phyloP scores from a whole-genome alignment of 2,888 invertebrate genomes.

The Mimumesa dahlbomi region DNA sequence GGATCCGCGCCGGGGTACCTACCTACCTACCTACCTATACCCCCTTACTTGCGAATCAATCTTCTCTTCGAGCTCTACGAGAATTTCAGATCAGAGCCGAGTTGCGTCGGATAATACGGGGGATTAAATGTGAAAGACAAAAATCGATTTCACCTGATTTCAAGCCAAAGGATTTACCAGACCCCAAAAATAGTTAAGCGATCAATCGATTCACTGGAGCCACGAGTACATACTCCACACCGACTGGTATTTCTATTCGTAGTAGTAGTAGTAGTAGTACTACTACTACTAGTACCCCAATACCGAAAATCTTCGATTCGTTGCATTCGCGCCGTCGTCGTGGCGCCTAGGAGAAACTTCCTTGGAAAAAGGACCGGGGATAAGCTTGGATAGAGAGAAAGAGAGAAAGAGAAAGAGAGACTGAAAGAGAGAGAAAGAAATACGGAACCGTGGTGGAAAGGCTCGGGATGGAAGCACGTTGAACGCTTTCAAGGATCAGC shows the following conservation, averaged over 20 bases:
- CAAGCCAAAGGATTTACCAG: neutral
- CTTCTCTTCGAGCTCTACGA: no score
- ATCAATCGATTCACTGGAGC: constrained; percentile 8
- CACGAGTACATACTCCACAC: neutral
- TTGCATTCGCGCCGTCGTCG: constrained; percentile 6
- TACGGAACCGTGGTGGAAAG: neutral
- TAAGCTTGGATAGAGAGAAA: neutral
- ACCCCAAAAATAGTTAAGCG: constrained; percentile 1
- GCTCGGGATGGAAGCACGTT: constrained; percentile 6
- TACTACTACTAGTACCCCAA: no score
- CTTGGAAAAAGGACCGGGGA: constrained; percentile 2
- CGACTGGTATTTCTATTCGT: neutral
- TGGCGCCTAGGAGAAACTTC: constrained; percentile 9
- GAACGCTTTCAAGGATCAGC: constrained; percentile 29
- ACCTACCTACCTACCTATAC: neutral
- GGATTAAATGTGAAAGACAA: neutral
- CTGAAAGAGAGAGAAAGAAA: neutral
- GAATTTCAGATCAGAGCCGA: neutral
- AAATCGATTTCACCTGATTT: constrained; percentile 10
- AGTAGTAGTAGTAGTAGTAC: no score
- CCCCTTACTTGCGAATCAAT: no score
- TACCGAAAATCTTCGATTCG: neutral
- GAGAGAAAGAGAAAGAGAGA: constrained; percentile 1
- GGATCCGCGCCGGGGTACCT: neutral
- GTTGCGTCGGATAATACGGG: neutral